These are phyloP conservation scores for Phthorimaea operculella DNA, from an alignment of 1,140 invertebrate species.

Conservation along the genomic window DNA sequence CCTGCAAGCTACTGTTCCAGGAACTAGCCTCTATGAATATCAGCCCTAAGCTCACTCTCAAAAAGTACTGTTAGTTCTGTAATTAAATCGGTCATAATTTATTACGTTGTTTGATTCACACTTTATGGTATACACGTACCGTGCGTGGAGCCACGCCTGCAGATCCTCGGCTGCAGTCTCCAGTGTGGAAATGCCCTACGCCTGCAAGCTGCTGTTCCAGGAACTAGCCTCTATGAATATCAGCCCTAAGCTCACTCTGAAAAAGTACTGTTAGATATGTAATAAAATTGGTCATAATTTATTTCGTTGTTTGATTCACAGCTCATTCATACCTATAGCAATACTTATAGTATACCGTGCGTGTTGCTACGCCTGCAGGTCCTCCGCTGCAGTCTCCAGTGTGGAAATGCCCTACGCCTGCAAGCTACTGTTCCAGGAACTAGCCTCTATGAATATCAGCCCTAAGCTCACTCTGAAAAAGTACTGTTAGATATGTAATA, in stretches of 20 bases:
- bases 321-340: too few relatives aligned
- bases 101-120: too few relatives aligned
- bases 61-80: constrained; percentile 77
- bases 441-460: constrained; percentile 98
- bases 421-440: constrained; percentile 97
- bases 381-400: constrained; percentile 88
- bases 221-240: constrained; percentile 99
- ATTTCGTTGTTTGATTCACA: neutral
- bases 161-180: constrained; percentile 90
- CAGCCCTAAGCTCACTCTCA: constrained; percentile 86
- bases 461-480: constrained; percentile 86
- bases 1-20: constrained; percentile 98
- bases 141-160: constrained; percentile 92
- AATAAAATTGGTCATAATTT: neutral
- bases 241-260: constrained; percentile 87
- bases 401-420: constrained; percentile 99
- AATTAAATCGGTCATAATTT: too few relatives aligned
- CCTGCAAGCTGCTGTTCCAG: constrained; percentile 98
- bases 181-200: constrained; percentile 96
- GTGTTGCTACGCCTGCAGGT: constrained; percentile 96
- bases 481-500: constrained; percentile 63
- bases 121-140: too few relatives aligned
- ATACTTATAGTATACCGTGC: too few relatives aligned
- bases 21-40: constrained; percentile 99
- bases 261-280: constrained; percentile 71